Evolutionary conservation across 2,797 vertebrate species (phyloP).

Genomic region (Rousettus madagascariensis): DNA sequence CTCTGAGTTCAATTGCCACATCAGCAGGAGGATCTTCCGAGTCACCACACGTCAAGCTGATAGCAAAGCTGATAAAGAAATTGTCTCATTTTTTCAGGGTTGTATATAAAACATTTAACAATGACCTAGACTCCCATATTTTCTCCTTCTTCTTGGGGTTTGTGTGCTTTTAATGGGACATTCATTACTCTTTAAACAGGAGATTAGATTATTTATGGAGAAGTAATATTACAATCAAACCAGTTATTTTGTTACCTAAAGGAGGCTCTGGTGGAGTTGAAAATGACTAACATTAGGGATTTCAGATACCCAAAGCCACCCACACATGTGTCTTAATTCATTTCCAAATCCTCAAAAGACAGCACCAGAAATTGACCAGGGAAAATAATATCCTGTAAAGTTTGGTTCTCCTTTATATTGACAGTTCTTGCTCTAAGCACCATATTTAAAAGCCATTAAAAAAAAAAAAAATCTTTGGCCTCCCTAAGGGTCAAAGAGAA

Average conservation of each 20-base stretch:
- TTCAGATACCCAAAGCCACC: background rate
- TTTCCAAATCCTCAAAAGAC: slow-evolving; percentile 45
- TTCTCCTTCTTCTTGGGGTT: background rate
- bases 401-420: slow-evolving; percentile 20
- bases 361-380: background rate
- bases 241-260: background rate
- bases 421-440: slow-evolving; percentile 19
- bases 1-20: slow-evolving; percentile 95
- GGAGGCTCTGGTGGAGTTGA: background rate
- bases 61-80: slow-evolving; percentile 90
- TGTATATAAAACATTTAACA: background rate
- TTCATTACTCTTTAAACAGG: background rate
- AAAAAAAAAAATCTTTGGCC: slow-evolving; percentile 58
- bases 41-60: slow-evolving; percentile 96
- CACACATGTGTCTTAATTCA: slow-evolving; percentile 42
- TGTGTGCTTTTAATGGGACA: background rate
- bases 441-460: slow-evolving; percentile 45
- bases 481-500: slow-evolving; percentile 83
- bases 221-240: slow-evolving; percentile 13
- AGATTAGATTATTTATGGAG: background rate
- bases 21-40: slow-evolving; percentile 89
- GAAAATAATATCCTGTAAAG: background rate
- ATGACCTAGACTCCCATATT: background rate
- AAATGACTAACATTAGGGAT: background rate
- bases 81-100: slow-evolving; percentile 16